Conservation (phyloP, 1,140 invertebrate genomes). For the Drosophila bipectinata region DNA sequence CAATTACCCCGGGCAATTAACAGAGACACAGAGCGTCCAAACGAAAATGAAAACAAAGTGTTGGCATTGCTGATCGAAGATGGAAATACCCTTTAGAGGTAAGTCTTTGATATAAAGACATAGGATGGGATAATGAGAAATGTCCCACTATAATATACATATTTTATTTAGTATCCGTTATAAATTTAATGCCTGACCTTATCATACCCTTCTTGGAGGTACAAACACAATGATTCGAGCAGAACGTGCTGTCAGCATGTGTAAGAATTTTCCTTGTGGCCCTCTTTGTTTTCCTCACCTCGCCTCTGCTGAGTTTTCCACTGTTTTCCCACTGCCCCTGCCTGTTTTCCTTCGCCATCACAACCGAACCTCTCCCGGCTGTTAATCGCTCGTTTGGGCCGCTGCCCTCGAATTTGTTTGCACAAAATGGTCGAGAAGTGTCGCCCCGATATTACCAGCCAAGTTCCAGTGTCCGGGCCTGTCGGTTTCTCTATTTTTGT, state of each 20-base stretch:
- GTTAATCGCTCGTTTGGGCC: conserved; percentile 60
- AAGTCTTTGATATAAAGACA: too few relatives aligned
- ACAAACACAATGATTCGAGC: conserved; percentile 15
- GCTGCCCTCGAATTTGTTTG: conserved; percentile 61
- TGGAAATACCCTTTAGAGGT: background rate
- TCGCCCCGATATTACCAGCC: conserved; percentile 38
- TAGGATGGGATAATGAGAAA: too few relatives aligned
- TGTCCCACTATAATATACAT: too few relatives aligned
- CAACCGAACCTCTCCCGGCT: background rate
- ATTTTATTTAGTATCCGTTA: too few relatives aligned
- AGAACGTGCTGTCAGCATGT: conserved; percentile 27
- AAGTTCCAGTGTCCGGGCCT: background rate
- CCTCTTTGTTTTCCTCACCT: background rate
- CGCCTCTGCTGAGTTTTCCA: conserved; percentile 9
- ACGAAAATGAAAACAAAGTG: conserved; percentile 21
- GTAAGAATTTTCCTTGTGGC: conserved; percentile 3
- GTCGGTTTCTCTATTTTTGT: conserved; percentile 13
- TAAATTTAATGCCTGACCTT: background rate
- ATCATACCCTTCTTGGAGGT: conserved; percentile 1
- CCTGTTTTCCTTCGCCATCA: conserved; percentile 14
- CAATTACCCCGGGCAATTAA: conserved; percentile 70
- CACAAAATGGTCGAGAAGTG: conserved; percentile 59
- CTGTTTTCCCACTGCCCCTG: conserved; percentile 10
- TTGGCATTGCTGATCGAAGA: background rate
- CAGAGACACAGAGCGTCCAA: conserved; percentile 30